Conservation (phyloP, 2,797 vertebrate genomes). For the Clangula hyemalis region DNA sequence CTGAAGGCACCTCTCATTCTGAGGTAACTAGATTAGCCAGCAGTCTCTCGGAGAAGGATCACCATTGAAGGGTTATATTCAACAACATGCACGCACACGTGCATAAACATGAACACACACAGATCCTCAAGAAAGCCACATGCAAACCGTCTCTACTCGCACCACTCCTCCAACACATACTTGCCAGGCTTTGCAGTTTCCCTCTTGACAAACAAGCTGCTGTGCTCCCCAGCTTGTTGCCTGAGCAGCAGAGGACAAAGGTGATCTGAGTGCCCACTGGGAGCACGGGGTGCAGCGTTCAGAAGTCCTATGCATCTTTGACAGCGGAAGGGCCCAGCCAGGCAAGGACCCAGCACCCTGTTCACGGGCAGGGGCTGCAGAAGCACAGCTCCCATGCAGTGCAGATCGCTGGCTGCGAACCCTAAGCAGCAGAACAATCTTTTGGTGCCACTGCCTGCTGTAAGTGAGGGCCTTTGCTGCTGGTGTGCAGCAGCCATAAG, state of each 20-base stretch:
- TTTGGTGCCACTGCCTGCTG: not conserved
- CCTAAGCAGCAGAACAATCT: not conserved
- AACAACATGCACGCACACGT: slow-evolving; percentile 8
- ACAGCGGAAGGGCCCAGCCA: not conserved
- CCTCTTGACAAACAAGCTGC: not conserved
- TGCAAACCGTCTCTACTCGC: not conserved
- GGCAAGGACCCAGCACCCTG: not conserved
- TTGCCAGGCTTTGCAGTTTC: slow-evolving; percentile 3
- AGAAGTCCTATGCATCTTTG: not conserved
- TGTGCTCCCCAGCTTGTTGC: not conserved
- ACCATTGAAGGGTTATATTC: slow-evolving; percentile 62
- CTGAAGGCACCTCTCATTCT: slow-evolving; percentile 63
- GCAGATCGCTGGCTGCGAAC: not conserved
- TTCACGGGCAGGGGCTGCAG: not conserved
- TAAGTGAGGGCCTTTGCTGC: not conserved
- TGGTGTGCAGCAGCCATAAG: not conserved
- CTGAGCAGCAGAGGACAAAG: not conserved
- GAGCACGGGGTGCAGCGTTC: not conserved
- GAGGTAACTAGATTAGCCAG: slow-evolving; percentile 65
- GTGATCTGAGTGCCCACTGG: not conserved
- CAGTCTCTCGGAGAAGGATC: slow-evolving; percentile 61
- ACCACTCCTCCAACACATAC: not conserved
- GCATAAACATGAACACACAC: not conserved
- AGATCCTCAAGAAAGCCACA: not conserved
- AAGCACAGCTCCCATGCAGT: rapidly evolving